Base-by-base conservation (phyloP, 2,113 vertebrate genomes). In the Alectura lathami region DNA sequence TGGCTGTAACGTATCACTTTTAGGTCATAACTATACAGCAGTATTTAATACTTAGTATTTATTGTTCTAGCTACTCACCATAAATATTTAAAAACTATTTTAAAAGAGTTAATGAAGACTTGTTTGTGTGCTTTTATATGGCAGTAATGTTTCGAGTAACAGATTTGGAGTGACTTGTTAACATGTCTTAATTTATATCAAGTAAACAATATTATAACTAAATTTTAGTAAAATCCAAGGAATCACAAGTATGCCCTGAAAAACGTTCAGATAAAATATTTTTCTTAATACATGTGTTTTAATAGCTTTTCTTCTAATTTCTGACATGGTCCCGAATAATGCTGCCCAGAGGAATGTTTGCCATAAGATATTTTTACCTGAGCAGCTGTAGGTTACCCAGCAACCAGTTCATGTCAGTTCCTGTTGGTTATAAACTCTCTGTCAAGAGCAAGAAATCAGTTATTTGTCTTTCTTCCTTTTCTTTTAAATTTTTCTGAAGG, bases 371-470 rank as follows among this genome's bases (percentile, higher is more conserved):
- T 29, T 80, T 70, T 72, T 53, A 59, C 13, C 54, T 62, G 40
- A 95, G 67, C 51, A 69, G 50, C n/a, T 59, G 14, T 17, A 67
- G n/a, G 57, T 83, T 86, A 69, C 48, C 69, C 79, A 92, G 70
- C 56, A 95, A 93, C 50, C 23, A 67, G 69, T 26, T 21, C 24
- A 6, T 82, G 45, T 36, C 78, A 84, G 26, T 81, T 87, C 48
- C 29, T 85, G 13, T 38, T 89, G 79, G 38, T 32, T 72, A 67
- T 38, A 47, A 72, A 72, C 22, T 36, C 20, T 76, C 16, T 62
- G 36, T 82, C 82, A 89, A 92, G 77, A 80, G n/a, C 32, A 66
- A 89, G 69, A 74, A 83, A 69, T 36, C 48, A 86, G 62, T 81
- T 86, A 51, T 82, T 76, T 86, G 23, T 21, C 40, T 89, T 10